Base-by-base conservation (phyloP, 2,797 vertebrate genomes). In the Psittacula echo region DNA sequence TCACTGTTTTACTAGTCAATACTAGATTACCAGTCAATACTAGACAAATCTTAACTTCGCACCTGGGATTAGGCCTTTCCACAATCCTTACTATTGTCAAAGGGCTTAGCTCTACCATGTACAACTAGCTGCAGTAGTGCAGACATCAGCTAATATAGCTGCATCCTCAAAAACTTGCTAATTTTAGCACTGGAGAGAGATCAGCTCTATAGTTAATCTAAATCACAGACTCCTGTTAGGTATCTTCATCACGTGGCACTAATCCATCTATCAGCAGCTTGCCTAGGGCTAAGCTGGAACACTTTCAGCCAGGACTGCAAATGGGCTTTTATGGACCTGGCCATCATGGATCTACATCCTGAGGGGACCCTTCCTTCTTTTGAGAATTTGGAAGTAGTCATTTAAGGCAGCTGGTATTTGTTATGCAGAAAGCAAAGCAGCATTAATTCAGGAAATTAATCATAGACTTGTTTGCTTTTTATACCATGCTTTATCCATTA, bases 161-260 rank as follows among this genome's bases (percentile, higher is more conserved):
- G 0, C 1, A 15, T 7, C n/a, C 8, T n/a, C 37, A 13, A 20
- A 80, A 12, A 34, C 20, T 8, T n/a, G 0, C 7, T 44, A 56
- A n/a, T 9, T 7, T 54, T 17, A 1, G 5, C 2, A 4, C 1
- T 4, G 0, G 5, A 7, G 22, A 44, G 27, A 68, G 39, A 60
- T 45, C 24, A 67, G 24, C 44, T 68, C 64, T 72, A 79, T 9
- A 58, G 58, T 26, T 67, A 24, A 51, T 32, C 24, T 53, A 34
- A 71, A 30, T 39, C n/a, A 66, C 45, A 73, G 27, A 67, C 45
- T 72, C 39, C 34, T 79, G 47, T 15, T n/a, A 37, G 32, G 14
- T 45, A 32, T n/a, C 56, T 26, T 70, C 56, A 44, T 14, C 34
- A 39, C 64, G 32, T 8, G 3, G n/a, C 48, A 37, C 41, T 51